A percentile compares a stretch with the other conserved stretches of the same genome.
phyloP scores from a whole-genome alignment of 1,140 invertebrate genomes.

The Drosophila ercepeae region DNA sequence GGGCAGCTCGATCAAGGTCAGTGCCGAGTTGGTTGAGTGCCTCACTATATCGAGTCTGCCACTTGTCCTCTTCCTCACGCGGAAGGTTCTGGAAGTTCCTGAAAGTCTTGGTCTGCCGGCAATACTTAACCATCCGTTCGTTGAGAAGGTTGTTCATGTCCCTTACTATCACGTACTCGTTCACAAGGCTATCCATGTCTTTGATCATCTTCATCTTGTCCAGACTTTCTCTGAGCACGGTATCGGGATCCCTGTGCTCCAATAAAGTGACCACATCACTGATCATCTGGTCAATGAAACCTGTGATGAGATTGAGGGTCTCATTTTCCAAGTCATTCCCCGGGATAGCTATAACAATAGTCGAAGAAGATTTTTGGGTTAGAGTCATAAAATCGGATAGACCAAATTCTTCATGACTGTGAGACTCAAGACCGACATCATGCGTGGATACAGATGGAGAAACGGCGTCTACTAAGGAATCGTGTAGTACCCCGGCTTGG shows the following conservation, averaged over 20 bases:
- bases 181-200: not conserved
- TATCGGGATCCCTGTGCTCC: not conserved
- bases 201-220: not conserved
- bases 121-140: not conserved
- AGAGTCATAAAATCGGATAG: not conserved
- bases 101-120: not conserved
- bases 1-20: not conserved
- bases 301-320: not conserved
- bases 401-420: not conserved
- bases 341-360: too few relatives aligned
- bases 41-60: not conserved
- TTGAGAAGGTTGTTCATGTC: not conserved
- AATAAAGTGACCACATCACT: not conserved
- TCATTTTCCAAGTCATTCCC: too few relatives aligned
- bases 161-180: not conserved
- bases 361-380: not conserved
- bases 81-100: not conserved
- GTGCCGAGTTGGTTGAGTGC: not conserved
- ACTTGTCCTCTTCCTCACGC: not conserved
- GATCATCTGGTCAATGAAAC: conserved; percentile 3
- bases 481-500: not conserved
- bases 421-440: not conserved
- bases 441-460: not conserved
- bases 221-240: not conserved
- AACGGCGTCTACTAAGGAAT: not conserved